Evolutionary conservation across 2,797 vertebrate species (phyloP).

Genomic region (Alectoris magna): DNA sequence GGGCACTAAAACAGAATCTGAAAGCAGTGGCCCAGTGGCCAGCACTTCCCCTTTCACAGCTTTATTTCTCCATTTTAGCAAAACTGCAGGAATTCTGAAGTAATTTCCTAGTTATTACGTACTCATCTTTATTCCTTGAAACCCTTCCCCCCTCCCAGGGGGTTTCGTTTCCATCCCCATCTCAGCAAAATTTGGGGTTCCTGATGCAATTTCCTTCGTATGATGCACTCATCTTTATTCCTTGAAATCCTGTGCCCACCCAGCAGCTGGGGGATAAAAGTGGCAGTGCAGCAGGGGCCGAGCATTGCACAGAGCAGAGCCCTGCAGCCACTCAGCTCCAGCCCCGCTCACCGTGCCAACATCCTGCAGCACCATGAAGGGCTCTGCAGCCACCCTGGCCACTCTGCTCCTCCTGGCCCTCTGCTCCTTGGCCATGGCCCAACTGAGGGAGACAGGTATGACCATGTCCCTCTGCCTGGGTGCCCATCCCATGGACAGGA

Average conservation of each 20-base stretch:
- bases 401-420: background rate
- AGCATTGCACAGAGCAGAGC: accelerated
- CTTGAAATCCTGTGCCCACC: background rate
- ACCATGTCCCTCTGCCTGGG: accelerated
- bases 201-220: too few species aligned
- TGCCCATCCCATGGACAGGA: background rate
- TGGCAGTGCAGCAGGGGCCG: background rate
- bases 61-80: background rate
- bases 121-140: background rate
- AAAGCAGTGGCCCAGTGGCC: accelerated
- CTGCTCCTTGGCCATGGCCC: background rate
- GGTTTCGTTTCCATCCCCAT: too few species aligned
- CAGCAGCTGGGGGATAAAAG: background rate
- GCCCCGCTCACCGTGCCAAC: accelerated
- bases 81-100: background rate
- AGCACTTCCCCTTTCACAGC: background rate
- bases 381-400: accelerated
- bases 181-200: too few species aligned
- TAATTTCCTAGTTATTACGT: background rate
- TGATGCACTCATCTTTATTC: background rate
- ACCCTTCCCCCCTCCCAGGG: accelerated
- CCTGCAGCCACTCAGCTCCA: background rate
- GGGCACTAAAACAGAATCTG: background rate
- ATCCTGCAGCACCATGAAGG: background rate
- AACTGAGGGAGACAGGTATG: accelerated